Conservation (phyloP, 2,113 vertebrate genomes). For the Petaurus breviceps region DNA sequence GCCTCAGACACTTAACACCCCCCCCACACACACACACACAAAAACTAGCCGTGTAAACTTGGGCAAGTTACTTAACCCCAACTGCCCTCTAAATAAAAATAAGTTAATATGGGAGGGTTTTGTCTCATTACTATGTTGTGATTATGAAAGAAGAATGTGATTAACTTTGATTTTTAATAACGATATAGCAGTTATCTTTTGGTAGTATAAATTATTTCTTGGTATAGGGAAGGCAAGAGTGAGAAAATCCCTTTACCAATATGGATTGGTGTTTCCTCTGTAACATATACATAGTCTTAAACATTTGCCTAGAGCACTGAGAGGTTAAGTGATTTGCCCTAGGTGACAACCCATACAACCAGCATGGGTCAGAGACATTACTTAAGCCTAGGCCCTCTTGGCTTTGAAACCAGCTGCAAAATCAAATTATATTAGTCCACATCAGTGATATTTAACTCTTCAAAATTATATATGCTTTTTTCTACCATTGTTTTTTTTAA, state of each 20-base stretch:
- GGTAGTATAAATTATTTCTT: constrained; percentile 59
- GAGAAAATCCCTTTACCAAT: background rate
- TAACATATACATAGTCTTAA: background rate
- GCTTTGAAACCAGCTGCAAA: background rate
- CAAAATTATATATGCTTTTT: constrained; percentile 69
- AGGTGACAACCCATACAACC: background rate
- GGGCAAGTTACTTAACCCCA: no score
- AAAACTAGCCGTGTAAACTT: no score
- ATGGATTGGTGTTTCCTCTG: background rate
- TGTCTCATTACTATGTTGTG: constrained; percentile 32
- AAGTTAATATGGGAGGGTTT: no score
- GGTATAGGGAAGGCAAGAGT: background rate
- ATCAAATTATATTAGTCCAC: constrained; percentile 44
- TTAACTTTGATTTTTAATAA: constrained; percentile 76
- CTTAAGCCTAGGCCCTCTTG: background rate
- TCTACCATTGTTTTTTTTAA: background rate
- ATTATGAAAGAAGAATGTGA: constrained; percentile 60
- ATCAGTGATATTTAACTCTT: constrained; percentile 77
- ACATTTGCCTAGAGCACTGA: background rate
- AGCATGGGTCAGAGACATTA: background rate
- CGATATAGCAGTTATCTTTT: constrained; percentile 79
- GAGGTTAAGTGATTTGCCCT: background rate
- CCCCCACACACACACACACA: no score
- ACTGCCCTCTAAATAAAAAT: no score
- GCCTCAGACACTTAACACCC: no score